Base-by-base conservation (phyloP, 1,140 invertebrate genomes). In the Papilio glaucus region DNA sequence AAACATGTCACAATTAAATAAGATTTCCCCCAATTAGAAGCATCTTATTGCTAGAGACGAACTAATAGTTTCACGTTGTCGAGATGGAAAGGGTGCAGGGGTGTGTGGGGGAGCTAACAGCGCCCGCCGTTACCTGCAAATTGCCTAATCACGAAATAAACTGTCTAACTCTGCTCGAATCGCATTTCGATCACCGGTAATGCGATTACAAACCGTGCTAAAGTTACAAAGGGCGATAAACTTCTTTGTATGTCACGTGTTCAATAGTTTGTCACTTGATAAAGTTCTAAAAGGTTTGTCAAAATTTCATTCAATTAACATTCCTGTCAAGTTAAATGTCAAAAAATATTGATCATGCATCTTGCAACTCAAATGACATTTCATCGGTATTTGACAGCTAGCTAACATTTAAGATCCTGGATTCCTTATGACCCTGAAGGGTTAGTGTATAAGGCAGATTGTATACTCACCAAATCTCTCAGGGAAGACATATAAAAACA, bases 151-250 rank as follows among this genome's bases (percentile, higher is more conserved):
- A 57, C 21, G 0, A 9, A 57, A 57, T 24, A 57, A 57, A 21
- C 45, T 49, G 45, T 49, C 18, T 3, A 33, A 33, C 21, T 12
- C 49, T 12, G 24, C 49, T 57, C 1, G 49, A 24, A 57, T 57
- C 49, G 24, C 49, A 57, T 24, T 57, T 24, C 21, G 21, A 24
- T 57, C 45, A 9, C 18, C 21, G 18, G 18, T 57, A 57, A 57
- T 57, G 49, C 10, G 49, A 57, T 24, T 24, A 57, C 49, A 57
- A 57, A 57, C 49, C 49, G 9, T 57, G 24, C 21, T 57, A 57
- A 26, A 24, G 49, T 57, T 57, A 57, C 49, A 9, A 53, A 53
- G 8, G 45, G 21, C 21, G 49, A 21, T 12, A 57, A 57, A 24
- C 49, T 24, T 26, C 15, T 18, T 21, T 42, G 7, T n/a, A 5